Evolutionary conservation across 2,888 invertebrate species (phyloP).

Genomic region (Encarsia formosa): DNA sequence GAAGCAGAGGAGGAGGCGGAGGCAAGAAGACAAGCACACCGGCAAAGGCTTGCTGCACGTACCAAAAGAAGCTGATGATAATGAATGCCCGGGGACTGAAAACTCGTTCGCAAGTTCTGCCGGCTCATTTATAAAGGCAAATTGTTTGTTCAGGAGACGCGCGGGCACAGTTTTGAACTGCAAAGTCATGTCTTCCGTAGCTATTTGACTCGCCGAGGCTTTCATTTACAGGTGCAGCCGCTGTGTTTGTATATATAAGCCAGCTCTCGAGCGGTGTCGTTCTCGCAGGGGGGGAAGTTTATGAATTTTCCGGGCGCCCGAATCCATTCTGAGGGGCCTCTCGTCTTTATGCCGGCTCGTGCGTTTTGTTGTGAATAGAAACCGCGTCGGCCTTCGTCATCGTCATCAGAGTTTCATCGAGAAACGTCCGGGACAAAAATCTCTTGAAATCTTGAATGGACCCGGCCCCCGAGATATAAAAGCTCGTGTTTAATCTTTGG

Average conservation of each 20-base stretch:
- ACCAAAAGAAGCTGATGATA: conserved; percentile 38
- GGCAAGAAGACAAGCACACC: conserved; percentile 5
- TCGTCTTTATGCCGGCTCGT: conserved; percentile 1
- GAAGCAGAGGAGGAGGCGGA: not conserved
- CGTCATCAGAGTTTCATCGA: too few relatives aligned
- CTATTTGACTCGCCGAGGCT: conserved; percentile 14
- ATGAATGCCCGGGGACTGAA: conserved; percentile 38
- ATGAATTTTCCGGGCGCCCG: conserved; percentile 37
- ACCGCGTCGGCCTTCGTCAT: too few relatives aligned
- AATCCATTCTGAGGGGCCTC: conserved; percentile 21
- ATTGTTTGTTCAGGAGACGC: conserved; percentile 40
- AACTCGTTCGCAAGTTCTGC: conserved; percentile 40
- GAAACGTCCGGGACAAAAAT: too few relatives aligned
- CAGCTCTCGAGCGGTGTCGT: not conserved
- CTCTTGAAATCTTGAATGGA: too few relatives aligned
- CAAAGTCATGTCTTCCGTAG: conserved; percentile 43
- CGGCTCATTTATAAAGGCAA: conserved; percentile 45
- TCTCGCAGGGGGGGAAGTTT: conserved; percentile 32
- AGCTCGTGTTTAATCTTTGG: too few relatives aligned
- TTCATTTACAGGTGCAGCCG: conserved; percentile 19
- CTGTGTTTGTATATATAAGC: conserved; percentile 18
- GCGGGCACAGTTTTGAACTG: conserved; percentile 24
- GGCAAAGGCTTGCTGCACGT: not conserved
- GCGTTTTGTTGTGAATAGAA: too few relatives aligned
- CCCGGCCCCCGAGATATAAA: too few relatives aligned